These are phyloP conservation scores for Perca fluviatilis DNA, from an alignment of 2,113 vertebrate genomes.

Conservation along the genomic window DNA sequence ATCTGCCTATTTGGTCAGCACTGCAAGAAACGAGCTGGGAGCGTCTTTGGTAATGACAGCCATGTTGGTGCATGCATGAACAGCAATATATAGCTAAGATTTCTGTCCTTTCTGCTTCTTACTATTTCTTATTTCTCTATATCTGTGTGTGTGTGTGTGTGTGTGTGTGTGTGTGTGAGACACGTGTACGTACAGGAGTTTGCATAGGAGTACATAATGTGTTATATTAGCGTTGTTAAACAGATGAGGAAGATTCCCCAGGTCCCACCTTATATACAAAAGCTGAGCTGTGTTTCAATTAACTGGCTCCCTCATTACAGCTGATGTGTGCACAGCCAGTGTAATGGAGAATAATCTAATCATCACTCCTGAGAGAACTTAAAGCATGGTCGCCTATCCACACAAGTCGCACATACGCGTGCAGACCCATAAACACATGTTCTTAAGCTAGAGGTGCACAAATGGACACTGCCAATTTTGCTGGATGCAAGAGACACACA, in stretches of 20 bases:
- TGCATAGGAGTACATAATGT: conserved; percentile 42
- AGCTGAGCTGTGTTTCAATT: conserved; percentile 60
- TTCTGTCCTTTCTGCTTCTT: not conserved
- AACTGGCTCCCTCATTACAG: conserved; percentile 67
- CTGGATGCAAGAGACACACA: conserved; percentile 24
- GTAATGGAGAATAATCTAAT: conserved; percentile 72
- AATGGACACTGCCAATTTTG: conserved; percentile 31
- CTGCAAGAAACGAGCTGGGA: not conserved
- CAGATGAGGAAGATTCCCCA: conserved; percentile 59
- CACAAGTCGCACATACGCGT: not conserved
- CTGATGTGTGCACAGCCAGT: conserved; percentile 60
- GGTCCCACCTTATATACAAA: conserved; percentile 40
- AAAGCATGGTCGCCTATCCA: conserved; percentile 21
- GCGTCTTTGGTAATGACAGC: conserved; percentile 15
- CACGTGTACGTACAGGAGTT: not conserved
- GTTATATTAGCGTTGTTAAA: conserved; percentile 63
- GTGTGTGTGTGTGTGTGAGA: not conserved
- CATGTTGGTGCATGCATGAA: conserved; percentile 13
- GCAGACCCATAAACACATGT: not conserved
- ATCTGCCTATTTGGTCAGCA: not conserved
- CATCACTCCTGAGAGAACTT: conserved; percentile 62
- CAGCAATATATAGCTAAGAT: conserved; percentile 10
- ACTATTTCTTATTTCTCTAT: conserved; percentile 19
- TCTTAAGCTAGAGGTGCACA: conserved; percentile 24
- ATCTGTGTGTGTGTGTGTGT: not conserved